Evolutionary conservation across 2,113 vertebrate species (phyloP).

Genomic region (Pholis gunnellus): DNA sequence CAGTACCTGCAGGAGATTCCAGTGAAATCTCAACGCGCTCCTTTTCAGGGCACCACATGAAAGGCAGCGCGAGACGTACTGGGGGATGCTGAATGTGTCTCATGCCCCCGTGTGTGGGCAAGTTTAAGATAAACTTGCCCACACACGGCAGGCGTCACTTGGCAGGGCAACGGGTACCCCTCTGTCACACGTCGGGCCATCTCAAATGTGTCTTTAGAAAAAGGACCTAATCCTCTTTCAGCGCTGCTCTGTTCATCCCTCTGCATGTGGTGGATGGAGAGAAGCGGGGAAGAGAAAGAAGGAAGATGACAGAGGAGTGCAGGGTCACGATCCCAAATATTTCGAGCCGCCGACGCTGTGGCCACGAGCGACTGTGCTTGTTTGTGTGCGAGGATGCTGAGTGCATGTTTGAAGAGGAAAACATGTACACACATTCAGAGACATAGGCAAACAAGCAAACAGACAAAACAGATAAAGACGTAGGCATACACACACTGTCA

Average conservation of each 20-base stretch:
- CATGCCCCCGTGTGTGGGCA: slow-evolving; percentile 19
- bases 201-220: slow-evolving; percentile 65
- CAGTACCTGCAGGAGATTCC: slow-evolving; percentile 59
- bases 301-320: slow-evolving; percentile 10
- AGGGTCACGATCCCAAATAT: slow-evolving; percentile 25
- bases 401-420: slow-evolving; percentile 45
- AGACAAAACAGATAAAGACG: slow-evolving; percentile 20
- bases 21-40: slow-evolving; percentile 40
- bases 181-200: slow-evolving; percentile 50
- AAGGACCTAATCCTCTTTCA: slow-evolving; percentile 64
- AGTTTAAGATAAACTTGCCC: slow-evolving; percentile 52
- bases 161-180: slow-evolving; percentile 40
- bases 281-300: slow-evolving; percentile 1
- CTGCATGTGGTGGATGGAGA: slow-evolving; percentile 26
- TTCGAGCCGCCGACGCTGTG: slow-evolving; percentile 2
- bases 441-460: slow-evolving; percentile 44
- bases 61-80: slow-evolving; percentile 46
- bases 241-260: slow-evolving; percentile 38
- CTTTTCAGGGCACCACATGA: slow-evolving; percentile 66
- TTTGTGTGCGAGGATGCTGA: slow-evolving; percentile 43
- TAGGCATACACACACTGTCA: neutral
- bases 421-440: slow-evolving; percentile 7
- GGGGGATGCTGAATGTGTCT: slow-evolving; percentile 18
- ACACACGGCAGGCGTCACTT: slow-evolving; percentile 56
- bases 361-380: slow-evolving; percentile 43